Evolutionary conservation across 2,888 invertebrate genomes (phyloP), one percentile per base, ranked within the genome.

Genomic region (Drosophila subsilvestris): DNA sequence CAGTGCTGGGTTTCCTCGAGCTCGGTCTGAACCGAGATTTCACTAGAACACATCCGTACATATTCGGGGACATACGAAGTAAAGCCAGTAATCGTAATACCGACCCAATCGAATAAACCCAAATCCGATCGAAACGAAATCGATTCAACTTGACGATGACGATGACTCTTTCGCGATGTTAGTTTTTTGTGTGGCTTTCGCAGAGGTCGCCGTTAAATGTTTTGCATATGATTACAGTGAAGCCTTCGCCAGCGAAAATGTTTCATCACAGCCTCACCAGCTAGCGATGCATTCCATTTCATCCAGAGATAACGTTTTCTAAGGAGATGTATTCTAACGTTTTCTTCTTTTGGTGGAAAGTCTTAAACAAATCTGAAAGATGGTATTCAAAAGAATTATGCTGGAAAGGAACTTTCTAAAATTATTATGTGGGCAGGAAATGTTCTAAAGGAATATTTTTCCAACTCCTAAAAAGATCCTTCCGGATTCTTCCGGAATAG

Each of bases 31-130:
- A 14, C 29, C 51, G 10, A 22, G 47, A 42, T 47, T 42, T 6
- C 47, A 53, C 37, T 65, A 62, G 62, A 65, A 42, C 51, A 61
- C 20, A 53, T 65, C 53, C 42, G 53, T 62, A 50, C 47, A 47
- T 67, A 32, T 5, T 32, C 32, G 32, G 32, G 32, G 32, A 32
- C 7, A 9, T 53, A 44, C 47, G 10, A 25, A 50, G 37, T 58
- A 69, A 55, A 50, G 53, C 5, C 59, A 43, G 20, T 20, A 44
- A 29, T 50, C 69, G 56, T 61, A 45, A 45, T 6, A 6, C 5
- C 25, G 69, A 45, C 32, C 20, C 54, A 25, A 50, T 32, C 32
- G 37, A 49, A 32, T 42, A 27, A 50, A 17, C 20, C 18, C 47
- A 27, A 25, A 27, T n/a, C 48, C 32, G 48, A 29, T 62, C 47